Evolutionary conservation across 1,140 invertebrate species (phyloP), one percentile per base, ranked within the genome.

Genomic region (Agrypnia vestita): DNA sequence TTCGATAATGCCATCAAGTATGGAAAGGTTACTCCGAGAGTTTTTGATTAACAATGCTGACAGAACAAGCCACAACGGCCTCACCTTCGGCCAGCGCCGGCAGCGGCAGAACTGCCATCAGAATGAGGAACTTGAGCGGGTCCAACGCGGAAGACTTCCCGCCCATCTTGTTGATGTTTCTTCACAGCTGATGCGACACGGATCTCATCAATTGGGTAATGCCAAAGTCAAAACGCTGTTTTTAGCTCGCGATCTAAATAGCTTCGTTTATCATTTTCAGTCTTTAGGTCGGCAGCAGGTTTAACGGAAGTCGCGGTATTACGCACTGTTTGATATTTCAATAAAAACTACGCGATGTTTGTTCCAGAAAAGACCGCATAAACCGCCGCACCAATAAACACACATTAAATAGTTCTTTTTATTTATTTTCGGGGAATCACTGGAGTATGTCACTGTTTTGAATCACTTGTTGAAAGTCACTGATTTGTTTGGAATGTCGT

Each of bases 381-480:
- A 35, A 35, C 25, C 25, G 25, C 25, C 25, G 1, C 25, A 35
- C 25, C 25, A 35, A 35, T 35, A 35, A 35, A 35, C 25, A 35
- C 6, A 35, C 25, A 35, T 35, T 35, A 35, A 35, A 35, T 35
- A 3, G 25, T 35, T 35, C 25, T n/a, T n/a, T n/a, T n/a, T n/a
- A n/a, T n/a, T n/a, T n/a, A 35, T 3, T 35, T 35, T 35, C 25
- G 1, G 25, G 1, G 6, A 35, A 35, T 35, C 25, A 35, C 25
- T 35, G 1, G 25, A 35, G 1, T 35, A 35, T 35, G 25, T 35
- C 25, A 35, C 25, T 6, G n/a, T 35, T 35, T 35, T 35, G 53
- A 56, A 59, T 59, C 55, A 59, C 55, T 59, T 59, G 55, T 59
- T 59, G 55, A 59, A 7, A 15, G 12, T 8, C 55, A 59, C 55